phyloP scores from a whole-genome alignment of 2,113 vertebrate species.

The Hymenochirus boettgeri region DNA sequence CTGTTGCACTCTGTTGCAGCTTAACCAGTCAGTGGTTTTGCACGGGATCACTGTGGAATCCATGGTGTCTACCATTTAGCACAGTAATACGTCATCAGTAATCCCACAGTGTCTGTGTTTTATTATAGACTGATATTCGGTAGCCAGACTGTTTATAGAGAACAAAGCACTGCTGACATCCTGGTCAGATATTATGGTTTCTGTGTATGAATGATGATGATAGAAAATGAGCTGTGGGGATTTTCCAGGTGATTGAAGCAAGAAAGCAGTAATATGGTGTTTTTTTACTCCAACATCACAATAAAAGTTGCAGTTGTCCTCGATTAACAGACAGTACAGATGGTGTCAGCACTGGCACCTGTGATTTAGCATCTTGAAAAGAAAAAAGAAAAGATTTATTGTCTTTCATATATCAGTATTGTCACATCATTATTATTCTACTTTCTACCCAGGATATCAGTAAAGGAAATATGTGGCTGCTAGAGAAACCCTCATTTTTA shows the following conservation, averaged over 20 bases:
- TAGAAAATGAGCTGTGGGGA: neutral
- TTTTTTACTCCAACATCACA: neutral
- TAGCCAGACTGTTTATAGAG: neutral
- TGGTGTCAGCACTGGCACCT: neutral
- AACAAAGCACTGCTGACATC: neutral
- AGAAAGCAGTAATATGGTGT: neutral
- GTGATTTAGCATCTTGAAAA: neutral
- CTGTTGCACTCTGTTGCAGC: no score
- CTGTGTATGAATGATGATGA: slow-evolving; percentile 1
- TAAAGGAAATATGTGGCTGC: no score
- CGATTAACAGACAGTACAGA: neutral
- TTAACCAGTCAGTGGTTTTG: no score
- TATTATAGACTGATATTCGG: no score
- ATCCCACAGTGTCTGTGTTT: no score
- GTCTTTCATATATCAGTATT: no score
- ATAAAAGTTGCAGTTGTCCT: slow-evolving; percentile 1
- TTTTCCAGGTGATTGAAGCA: neutral
- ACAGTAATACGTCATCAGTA: no score
- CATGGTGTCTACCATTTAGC: no score
- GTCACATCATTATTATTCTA: no score
- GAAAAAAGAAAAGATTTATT: neutral
- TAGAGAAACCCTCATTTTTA: no score
- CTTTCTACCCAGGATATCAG: no score
- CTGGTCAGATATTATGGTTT: neutral
- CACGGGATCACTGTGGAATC: no score